Base-by-base conservation (phyloP, 2,113 vertebrate species). In the Morone chrysops region DNA sequence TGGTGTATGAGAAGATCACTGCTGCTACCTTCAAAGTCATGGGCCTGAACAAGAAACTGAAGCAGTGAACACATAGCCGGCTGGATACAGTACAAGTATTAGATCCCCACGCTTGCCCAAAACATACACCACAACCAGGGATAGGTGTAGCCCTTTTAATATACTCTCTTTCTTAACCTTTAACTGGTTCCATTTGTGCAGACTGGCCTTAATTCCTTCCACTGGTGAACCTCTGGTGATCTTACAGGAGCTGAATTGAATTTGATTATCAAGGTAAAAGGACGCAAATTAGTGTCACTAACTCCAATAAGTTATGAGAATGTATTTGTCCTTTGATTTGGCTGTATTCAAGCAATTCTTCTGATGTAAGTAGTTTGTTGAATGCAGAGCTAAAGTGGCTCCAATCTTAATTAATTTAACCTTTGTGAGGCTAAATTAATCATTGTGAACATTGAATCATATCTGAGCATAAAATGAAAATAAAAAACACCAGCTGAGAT, bases 1-100 rank as follows among this genome's bases (percentile, higher is more conserved):
- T 96, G 4, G 91, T 96, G 60, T 96, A 96, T 4, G 96, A 96
- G 90, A 96, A 96, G 92, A 95, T 96, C 70, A 86, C 94, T 0
- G 73, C 92, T 0, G 92, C 89, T 11, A 96, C 95, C 40, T 96
- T 96, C 84, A 95, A 77, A 86, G 76, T 96, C 78, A 96, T 96
- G 96, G 93, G 95, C 51, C 68, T 96, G 53, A 94, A 93, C 60
- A 88, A 76, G 82, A 94, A 94, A 47, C 81, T 94, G 68, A 94
- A 92, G 87, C 87, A 84, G 60, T 95, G 76, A 87, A 13, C 31
- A 31, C 31, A 31, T 4, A 4, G 31, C 31, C 31, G 3, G 31
- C 31, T 31, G 31, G 31, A 31, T 3, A 31, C 31, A 31, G 31
- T 31, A 31, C 31, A 31, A 31, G 31, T 31, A 31, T 31, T 31